Conservation (phyloP, 2,113 vertebrate genomes). For the Rhabdornis inornatus region DNA sequence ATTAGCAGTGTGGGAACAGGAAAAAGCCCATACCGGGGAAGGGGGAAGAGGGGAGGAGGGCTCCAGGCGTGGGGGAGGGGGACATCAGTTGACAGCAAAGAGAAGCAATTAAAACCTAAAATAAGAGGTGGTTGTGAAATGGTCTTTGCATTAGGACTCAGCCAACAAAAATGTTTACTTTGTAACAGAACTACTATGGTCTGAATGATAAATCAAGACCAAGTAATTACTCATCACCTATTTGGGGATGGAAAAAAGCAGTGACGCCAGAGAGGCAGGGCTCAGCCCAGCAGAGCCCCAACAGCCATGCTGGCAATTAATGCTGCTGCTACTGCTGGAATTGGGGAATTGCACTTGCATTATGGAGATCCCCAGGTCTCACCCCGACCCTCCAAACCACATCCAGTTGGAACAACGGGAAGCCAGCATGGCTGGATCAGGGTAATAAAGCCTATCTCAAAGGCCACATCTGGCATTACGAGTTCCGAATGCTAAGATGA, state of each 20-base stretch:
- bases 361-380: not conserved
- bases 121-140: constrained; percentile 69
- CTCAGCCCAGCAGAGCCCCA: not conserved
- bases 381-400: not conserved
- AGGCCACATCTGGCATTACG: not conserved
- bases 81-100: constrained; percentile 46
- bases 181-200: constrained; percentile 48
- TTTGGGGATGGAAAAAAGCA: constrained; percentile 34
- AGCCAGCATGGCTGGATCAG: not conserved
- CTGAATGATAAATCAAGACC: constrained; percentile 62
- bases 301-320: not conserved
- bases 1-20: constrained; percentile 54
- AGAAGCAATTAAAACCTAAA: constrained; percentile 67
- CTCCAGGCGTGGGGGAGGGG: constrained; percentile 9
- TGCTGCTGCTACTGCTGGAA: constrained; percentile 2
- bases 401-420: not conserved
- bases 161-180: constrained; percentile 67
- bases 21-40: not conserved
- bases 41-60: constrained; percentile 10
- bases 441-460: not conserved
- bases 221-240: constrained; percentile 68
- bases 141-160: constrained; percentile 24
- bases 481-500: not conserved
- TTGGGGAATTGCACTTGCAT: not conserved
- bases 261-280: constrained; percentile 25